These are phyloP conservation scores for Scomber colias DNA, from an alignment of 2,113 vertebrate species.

Conservation along the genomic window DNA sequence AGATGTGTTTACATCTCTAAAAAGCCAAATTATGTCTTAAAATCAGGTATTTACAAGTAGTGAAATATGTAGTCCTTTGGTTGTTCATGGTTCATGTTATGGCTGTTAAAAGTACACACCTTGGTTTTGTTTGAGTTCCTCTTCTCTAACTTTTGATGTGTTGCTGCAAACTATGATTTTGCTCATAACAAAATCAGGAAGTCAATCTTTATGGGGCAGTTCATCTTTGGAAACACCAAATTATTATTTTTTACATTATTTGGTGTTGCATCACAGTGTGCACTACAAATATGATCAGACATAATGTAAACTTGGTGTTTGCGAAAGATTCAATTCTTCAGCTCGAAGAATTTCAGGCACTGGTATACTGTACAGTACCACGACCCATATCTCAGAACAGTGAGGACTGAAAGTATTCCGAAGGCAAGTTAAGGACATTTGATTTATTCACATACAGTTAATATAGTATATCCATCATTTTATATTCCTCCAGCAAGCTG, in stretches of 20 bases:
- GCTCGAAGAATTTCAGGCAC: no score
- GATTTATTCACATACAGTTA: not conserved
- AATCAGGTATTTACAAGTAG: not conserved
- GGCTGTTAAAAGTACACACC: not conserved
- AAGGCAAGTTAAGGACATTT: not conserved
- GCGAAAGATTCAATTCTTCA: no score
- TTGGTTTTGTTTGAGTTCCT: no score
- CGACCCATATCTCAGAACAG: no score
- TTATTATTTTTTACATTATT: no score
- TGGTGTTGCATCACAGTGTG: no score
- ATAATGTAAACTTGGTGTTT: no score
- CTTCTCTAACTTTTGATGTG: no score
- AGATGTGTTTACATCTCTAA: slow-evolving; percentile 20
- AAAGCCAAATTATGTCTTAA: not conserved
- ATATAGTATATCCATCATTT: not conserved
- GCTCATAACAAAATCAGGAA: not conserved
- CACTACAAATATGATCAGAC: no score
- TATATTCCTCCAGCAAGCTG: not conserved
- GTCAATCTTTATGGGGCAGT: not conserved
- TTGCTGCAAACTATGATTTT: not conserved
- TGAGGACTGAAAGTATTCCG: no score
- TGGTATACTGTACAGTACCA: no score
- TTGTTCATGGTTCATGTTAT: not conserved
- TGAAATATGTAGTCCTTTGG: not conserved
- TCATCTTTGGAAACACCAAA: no score